These are phyloP conservation scores for Agelastica alni DNA, from an alignment of 2,888 invertebrate species.

Conservation along the genomic window DNA sequence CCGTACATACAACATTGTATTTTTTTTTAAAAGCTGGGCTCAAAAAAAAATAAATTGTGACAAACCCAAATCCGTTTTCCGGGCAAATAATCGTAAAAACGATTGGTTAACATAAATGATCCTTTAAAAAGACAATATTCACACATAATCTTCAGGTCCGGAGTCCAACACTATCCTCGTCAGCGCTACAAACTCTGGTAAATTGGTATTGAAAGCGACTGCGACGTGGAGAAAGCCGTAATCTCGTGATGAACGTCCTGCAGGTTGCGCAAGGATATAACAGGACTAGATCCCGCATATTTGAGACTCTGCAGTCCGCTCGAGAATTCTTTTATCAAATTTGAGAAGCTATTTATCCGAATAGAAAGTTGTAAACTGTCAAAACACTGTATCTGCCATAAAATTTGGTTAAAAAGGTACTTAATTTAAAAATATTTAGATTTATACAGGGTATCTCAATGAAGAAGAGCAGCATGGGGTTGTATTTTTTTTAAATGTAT, in stretches of 20 bases:
- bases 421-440: too few relatives aligned
- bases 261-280: constrained; percentile 12
- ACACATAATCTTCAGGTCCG: constrained; percentile 9
- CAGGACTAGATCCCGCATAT: not conserved
- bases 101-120: constrained; percentile 1
- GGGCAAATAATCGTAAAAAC: constrained; percentile 4
- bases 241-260: constrained; percentile 16
- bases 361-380: too few relatives aligned
- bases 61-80: constrained; percentile 35
- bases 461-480: too few relatives aligned
- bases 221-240: constrained; percentile 13
- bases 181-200: constrained; percentile 6
- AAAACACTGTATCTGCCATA: too few relatives aligned
- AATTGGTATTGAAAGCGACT: constrained; percentile 11
- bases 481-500: too few relatives aligned
- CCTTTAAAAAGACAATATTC: constrained; percentile 13
- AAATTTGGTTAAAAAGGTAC: too few relatives aligned
- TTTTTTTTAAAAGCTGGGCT: too few relatives aligned
- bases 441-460: too few relatives aligned
- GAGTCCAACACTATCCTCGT: not conserved
- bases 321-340: too few relatives aligned
- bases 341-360: too few relatives aligned
- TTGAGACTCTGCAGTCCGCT: too few relatives aligned
- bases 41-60: constrained; percentile 33
- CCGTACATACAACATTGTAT: too few relatives aligned